Conservation (phyloP, 2,888 invertebrate genomes). For the Pinctada fucata region DNA sequence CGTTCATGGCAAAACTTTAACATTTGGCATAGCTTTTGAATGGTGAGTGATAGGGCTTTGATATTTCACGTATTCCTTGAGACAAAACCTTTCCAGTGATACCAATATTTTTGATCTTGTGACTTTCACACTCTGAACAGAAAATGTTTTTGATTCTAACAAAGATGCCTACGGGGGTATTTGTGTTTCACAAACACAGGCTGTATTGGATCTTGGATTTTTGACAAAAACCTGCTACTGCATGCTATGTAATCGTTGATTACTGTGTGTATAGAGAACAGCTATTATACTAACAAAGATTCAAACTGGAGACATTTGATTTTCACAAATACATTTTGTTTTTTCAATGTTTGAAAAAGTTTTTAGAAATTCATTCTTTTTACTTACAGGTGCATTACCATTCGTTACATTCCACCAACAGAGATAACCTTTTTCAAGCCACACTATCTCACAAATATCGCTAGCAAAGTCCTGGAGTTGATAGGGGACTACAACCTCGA, state of each 20-base stretch:
- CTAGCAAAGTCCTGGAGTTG: constrained; percentile 83
- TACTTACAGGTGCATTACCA: constrained; percentile 82
- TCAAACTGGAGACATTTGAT: too few relatives aligned
- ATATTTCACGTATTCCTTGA: not conserved
- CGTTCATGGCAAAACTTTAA: not conserved
- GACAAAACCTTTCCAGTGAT: not conserved
- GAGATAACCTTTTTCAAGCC: constrained; percentile 83
- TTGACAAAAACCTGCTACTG: too few relatives aligned
- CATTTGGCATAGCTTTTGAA: not conserved
- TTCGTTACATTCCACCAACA: constrained; percentile 85
- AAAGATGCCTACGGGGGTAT: too few relatives aligned
- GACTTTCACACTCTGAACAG: too few relatives aligned
- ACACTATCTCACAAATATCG: constrained; percentile 81
- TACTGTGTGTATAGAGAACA: too few relatives aligned
- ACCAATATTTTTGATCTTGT: not conserved
- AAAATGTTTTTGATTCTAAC: too few relatives aligned
- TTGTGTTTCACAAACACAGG: too few relatives aligned
- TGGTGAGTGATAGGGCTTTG: not conserved
- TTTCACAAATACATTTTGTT: too few relatives aligned
- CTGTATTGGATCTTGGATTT: too few relatives aligned
- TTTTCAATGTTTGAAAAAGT: too few relatives aligned
- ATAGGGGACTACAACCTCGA: constrained; percentile 84
- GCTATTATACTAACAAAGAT: too few relatives aligned
- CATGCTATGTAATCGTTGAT: too few relatives aligned
- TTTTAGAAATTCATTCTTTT: not conserved